Evolutionary conservation across 2,888 invertebrate genomes (phyloP).

Genomic region (Callyntrura guangdongensis): DNA sequence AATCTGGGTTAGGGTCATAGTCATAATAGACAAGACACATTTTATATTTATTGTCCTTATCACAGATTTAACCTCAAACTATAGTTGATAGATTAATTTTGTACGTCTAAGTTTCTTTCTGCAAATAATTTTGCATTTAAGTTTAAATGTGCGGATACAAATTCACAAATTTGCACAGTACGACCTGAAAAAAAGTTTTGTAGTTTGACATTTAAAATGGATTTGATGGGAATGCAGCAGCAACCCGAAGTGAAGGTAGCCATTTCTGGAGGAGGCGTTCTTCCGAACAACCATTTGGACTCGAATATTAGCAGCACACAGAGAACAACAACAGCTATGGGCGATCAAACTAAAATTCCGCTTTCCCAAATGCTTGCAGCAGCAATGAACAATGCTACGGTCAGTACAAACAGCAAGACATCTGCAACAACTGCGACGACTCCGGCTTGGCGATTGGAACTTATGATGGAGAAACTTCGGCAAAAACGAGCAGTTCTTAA

Average conservation of each 20-base stretch:
- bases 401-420: background rate
- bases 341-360: slow-evolving; percentile 27
- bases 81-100: too few relatives aligned
- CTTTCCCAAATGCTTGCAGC: slow-evolving; percentile 69
- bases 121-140: slow-evolving; percentile 49
- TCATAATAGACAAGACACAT: too few relatives aligned
- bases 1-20: too few relatives aligned
- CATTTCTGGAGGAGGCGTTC: slow-evolving; percentile 16
- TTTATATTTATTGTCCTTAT: too few relatives aligned
- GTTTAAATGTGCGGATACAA: slow-evolving; percentile 55
- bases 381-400: slow-evolving; percentile 39
- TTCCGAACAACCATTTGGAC: background rate
- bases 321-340: background rate
- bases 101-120: too few relatives aligned
- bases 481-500: slow-evolving; percentile 94
- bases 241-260: background rate
- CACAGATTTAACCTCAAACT: slow-evolving; percentile 6
- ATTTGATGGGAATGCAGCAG: slow-evolving; percentile 60
- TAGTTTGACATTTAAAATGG: slow-evolving; percentile 35
- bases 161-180: slow-evolving; percentile 22
- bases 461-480: slow-evolving; percentile 96
- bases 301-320: background rate
- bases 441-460: slow-evolving; percentile 86
- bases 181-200: background rate
- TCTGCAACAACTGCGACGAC: slow-evolving; percentile 1